Evolutionary conservation across 2,888 invertebrate species (phyloP), one percentile per base, ranked within the genome.

Genomic region (Tinea pellionella): DNA sequence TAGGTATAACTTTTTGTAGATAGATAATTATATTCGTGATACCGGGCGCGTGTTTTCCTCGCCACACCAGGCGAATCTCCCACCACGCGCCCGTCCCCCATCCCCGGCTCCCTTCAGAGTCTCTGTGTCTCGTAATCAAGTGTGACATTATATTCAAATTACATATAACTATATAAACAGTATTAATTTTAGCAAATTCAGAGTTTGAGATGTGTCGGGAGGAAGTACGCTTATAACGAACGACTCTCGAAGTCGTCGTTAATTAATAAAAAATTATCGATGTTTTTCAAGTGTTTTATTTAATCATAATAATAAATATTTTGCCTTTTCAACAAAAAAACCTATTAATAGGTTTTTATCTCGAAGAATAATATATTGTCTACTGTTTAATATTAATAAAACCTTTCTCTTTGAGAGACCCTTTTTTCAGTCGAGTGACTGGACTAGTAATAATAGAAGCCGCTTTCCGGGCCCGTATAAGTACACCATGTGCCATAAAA

Each of bases 231-330:
- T 86, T 86, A 83, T 80, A 80, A 82, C 67, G 70, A 77, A 69
- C 74, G 80, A 70, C 75, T 72, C 72, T 73, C 77, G 29, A 71
- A 16, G 79, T 78, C 81, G 80, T 74, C 80, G 78, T 77, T 75
- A 73, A 80, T 81, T 82, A 85, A 86, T 85, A 84, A 85, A 85
- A 79, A 78, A 85, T 84, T 87, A 87, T 87, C 85, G 87, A 87
- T 87, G 87, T 87, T 87, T 73, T 68, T 66, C 65, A 13, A n/a
- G 68, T 62, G 64, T 77, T 78, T 80, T 74, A 66, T 72, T 78
- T 70, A 16, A 60, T 16, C 15, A 47, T 16, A 47, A 16, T 15
- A 47, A 2, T 2, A 24, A 24, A 6, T 24, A 24, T 2, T 24
- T 24, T 24, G 2, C 47, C 47, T 1, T 47, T 47, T 47, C 16